Conservation (phyloP, 1,140 invertebrate genomes). For the Diorhabda carinulata region DNA sequence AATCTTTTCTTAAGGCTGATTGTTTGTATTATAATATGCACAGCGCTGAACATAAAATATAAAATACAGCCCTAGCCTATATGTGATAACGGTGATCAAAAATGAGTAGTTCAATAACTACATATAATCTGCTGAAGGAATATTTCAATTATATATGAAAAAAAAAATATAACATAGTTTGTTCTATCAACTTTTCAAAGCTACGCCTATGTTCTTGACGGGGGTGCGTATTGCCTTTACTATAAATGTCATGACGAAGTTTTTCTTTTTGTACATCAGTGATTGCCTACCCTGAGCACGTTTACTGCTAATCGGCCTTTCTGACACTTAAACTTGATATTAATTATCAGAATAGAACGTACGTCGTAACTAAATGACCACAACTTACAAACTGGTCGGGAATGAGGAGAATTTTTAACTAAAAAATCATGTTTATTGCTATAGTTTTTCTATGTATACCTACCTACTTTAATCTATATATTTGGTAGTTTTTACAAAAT, state of each 20-base stretch:
- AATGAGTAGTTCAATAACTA: no score
- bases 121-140: no score
- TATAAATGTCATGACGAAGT: background rate
- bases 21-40: no score
- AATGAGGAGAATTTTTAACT: background rate
- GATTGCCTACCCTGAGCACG: background rate
- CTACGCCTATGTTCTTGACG: conserved; percentile 1
- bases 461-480: background rate
- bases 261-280: background rate
- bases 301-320: background rate
- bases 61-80: no score
- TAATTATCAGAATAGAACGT: background rate
- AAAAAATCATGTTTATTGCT: background rate
- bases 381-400: background rate
- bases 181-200: no score
- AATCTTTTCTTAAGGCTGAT: no score
- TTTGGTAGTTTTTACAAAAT: background rate
- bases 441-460: background rate
- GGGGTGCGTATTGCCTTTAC: background rate
- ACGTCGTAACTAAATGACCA: background rate
- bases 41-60: no score
- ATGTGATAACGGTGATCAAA: no score
- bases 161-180: no score
- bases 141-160: no score
- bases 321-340: background rate